Conservation (phyloP, 2,797 vertebrate species). For the Carcharodon carcharias region DNA sequence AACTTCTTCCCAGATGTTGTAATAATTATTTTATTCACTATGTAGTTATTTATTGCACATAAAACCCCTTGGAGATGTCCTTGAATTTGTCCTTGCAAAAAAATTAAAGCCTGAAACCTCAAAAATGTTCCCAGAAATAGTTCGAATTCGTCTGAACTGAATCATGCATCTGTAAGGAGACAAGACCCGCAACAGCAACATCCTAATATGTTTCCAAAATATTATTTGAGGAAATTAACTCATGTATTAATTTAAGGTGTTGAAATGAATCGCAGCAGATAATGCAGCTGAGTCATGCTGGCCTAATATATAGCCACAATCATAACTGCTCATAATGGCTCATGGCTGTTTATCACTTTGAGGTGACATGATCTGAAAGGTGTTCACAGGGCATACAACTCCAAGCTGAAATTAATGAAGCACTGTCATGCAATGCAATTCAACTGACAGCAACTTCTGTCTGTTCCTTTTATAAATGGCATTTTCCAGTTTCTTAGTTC, state of each 20-base stretch:
- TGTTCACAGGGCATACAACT: neutral
- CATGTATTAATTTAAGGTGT: neutral
- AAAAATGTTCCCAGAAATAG: too few relatives aligned
- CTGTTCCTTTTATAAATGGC: neutral
- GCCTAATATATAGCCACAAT: neutral
- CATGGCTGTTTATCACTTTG: neutral
- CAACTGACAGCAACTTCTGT: neutral
- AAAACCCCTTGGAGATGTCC: too few relatives aligned
- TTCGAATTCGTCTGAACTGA: too few relatives aligned
- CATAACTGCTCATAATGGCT: neutral
- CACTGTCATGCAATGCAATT: neutral
- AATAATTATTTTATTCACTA: too few relatives aligned
- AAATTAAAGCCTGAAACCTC: too few relatives aligned
- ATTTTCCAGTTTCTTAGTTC: neutral
- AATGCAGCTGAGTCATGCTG: neutral
- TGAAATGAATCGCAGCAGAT: neutral
- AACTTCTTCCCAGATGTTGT: too few relatives aligned
- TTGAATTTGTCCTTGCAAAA: too few relatives aligned
- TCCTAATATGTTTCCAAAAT: neutral
- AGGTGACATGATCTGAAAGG: neutral
- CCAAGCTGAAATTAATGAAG: neutral
- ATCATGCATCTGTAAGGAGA: too few relatives aligned
- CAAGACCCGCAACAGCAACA: neutral
- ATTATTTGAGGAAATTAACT: neutral
- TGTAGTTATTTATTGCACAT: too few relatives aligned